A percentile compares a stretch with the other conserved stretches of the same genome.
These are phyloP conservation scores for Hemicrepidius hirtus DNA, from an alignment of 2,888 invertebrate genomes.

Conservation along the genomic window DNA sequence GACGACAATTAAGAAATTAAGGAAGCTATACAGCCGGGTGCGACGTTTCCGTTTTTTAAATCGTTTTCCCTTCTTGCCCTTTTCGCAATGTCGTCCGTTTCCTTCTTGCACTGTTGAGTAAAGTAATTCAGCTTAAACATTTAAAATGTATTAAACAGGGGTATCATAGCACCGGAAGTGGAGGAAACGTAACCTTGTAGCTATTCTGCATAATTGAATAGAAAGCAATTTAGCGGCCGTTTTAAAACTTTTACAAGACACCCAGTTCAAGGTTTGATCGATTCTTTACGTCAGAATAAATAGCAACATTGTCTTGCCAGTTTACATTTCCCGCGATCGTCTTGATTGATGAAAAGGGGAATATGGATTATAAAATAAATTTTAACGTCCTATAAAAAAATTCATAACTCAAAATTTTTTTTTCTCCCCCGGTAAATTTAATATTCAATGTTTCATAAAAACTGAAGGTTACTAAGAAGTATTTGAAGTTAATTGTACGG, in stretches of 20 bases:
- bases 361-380: neutral
- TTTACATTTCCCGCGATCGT: too few relatives aligned
- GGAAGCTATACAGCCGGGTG: neutral
- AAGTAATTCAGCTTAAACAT: neutral
- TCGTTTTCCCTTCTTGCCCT: neutral
- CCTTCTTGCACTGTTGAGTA: neutral
- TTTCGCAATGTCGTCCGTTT: neutral
- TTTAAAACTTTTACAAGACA: constrained; percentile 3
- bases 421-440: too few relatives aligned
- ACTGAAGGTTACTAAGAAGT: too few relatives aligned
- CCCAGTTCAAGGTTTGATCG: constrained; percentile 23
- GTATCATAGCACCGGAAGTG: neutral
- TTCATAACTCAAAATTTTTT: too few relatives aligned
- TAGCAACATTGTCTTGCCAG: too few relatives aligned
- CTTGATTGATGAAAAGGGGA: neutral
- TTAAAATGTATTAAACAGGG: neutral
- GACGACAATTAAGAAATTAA: constrained; percentile 12
- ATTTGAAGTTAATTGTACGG: too few relatives aligned
- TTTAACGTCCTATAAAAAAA: neutral
- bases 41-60: constrained; percentile 10
- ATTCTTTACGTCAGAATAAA: constrained; percentile 1
- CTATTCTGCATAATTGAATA: constrained; percentile 22
- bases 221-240: constrained; percentile 8
- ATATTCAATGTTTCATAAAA: too few relatives aligned
- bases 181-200: neutral